Evolutionary conservation across 1,140 invertebrate species (phyloP).

Genomic region (Chrysoperla carnea): DNA sequence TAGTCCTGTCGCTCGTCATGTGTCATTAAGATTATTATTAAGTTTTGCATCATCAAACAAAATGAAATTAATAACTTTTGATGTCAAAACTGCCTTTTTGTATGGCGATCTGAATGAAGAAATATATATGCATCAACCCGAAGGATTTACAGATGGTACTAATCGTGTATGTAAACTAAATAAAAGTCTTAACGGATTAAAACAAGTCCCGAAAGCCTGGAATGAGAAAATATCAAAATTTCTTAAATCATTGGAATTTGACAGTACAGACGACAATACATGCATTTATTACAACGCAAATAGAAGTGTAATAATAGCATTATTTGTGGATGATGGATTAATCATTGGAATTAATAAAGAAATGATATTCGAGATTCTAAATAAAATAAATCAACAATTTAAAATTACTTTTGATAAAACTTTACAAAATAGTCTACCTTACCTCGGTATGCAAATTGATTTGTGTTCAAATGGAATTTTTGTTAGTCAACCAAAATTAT

Average conservation of each 20-base stretch:
- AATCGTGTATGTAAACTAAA: not conserved
- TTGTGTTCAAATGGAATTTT: too few relatives aligned
- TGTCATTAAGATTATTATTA: too few relatives aligned
- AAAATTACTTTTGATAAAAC: slow-evolving; percentile 2
- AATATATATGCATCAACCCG: too few relatives aligned
- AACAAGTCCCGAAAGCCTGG: not conserved
- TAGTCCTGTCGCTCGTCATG: too few relatives aligned
- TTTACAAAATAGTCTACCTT: not conserved
- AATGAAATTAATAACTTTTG: too few relatives aligned
- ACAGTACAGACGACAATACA: not conserved
- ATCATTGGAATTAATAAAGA: slow-evolving; percentile 2
- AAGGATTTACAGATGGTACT: slow-evolving; percentile 7
- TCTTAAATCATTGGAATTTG: not conserved
- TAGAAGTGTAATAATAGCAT: slow-evolving; percentile 5
- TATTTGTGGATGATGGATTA: slow-evolving; percentile 13
- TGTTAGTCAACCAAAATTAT: too few relatives aligned
- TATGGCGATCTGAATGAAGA: too few relatives aligned
- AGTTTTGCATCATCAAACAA: too few relatives aligned
- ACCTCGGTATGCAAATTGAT: too few relatives aligned
- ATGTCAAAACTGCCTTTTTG: too few relatives aligned
- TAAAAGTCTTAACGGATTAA: slow-evolving; percentile 2
- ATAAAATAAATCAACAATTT: slow-evolving; percentile 2
- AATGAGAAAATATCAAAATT: not conserved
- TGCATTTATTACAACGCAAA: too few relatives aligned
- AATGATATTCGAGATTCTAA: not conserved